These are phyloP conservation scores for Zygothrica quintamaculata DNA, from an alignment of 2,888 invertebrate species.

Conservation along the genomic window DNA sequence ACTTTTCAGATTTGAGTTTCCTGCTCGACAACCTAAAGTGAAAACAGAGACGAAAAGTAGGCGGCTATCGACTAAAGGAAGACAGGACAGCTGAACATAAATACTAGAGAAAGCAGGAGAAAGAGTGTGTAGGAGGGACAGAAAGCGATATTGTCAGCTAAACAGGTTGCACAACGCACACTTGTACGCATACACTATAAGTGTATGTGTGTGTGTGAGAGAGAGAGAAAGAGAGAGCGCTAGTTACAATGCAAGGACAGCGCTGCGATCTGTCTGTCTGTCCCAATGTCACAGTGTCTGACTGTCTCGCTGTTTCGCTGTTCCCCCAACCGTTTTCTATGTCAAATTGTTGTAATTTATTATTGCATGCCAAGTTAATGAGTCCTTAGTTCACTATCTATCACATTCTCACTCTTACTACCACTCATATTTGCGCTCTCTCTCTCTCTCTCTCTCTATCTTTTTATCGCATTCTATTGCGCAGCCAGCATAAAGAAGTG, in stretches of 20 bases:
- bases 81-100: slow-evolving; percentile 29
- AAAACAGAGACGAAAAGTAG: slow-evolving; percentile 41
- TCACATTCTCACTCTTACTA: not conserved
- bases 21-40: slow-evolving; percentile 40
- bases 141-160: slow-evolving; percentile 31
- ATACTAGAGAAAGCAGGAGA: slow-evolving; percentile 3
- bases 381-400: slow-evolving; percentile 33
- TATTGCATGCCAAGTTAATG: slow-evolving; percentile 78
- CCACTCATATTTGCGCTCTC: not conserved
- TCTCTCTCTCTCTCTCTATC: not conserved
- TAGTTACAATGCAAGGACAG: slow-evolving; percentile 14
- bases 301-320: slow-evolving; percentile 7
- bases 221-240: slow-evolving; percentile 3
- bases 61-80: slow-evolving; percentile 39
- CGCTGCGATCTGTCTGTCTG: slow-evolving; percentile 20
- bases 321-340: slow-evolving; percentile 30
- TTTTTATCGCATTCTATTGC: not conserved
- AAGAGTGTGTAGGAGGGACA: slow-evolving; percentile 9
- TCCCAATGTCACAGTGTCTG: slow-evolving; percentile 21
- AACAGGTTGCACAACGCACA: slow-evolving; percentile 35
- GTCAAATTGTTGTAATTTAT: slow-evolving; percentile 77
- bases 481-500: slow-evolving; percentile 18
- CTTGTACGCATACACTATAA: slow-evolving; percentile 8
- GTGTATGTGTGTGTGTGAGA: not conserved
- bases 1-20: slow-evolving; percentile 59